Evolutionary conservation across 2,797 vertebrate species (phyloP).

Genomic region (Distichodus sexfasciatus): DNA sequence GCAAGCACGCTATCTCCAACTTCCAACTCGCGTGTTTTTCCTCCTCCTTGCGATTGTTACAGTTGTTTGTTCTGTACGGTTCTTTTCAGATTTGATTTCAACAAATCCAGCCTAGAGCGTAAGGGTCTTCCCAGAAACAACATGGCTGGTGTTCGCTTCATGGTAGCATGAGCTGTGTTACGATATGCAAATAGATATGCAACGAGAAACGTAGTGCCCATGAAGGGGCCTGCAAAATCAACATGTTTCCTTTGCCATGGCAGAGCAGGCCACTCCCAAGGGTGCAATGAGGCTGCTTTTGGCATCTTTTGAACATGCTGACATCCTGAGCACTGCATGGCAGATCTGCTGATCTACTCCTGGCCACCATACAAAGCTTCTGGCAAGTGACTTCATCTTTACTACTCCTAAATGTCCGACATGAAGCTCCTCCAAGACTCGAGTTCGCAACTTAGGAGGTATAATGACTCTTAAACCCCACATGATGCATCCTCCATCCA

Average conservation of each 20-base stretch:
- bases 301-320: background rate
- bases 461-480: background rate
- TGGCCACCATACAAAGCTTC: constrained; percentile 2
- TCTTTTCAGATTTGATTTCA: constrained; percentile 3
- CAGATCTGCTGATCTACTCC: constrained; percentile 13
- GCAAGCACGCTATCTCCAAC: background rate
- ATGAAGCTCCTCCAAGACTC: background rate
- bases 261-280: constrained; percentile 2
- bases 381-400: too few species aligned
- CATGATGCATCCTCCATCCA: background rate
- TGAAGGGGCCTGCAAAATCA: too few species aligned
- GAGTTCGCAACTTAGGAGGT: background rate
- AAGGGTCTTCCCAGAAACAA: background rate
- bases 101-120: background rate
- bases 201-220: too few species aligned
- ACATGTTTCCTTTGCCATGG: constrained; percentile 15
- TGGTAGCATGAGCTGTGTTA: background rate
- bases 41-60: background rate
- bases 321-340: background rate
- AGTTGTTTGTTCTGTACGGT: background rate
- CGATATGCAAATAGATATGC: too few species aligned
- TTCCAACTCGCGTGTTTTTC: background rate
- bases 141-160: background rate
- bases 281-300: background rate
- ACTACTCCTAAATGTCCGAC: background rate